These are phyloP conservation scores for Diploscapter pachys DNA, from an alignment of 1,140 invertebrate species.

Conservation along the genomic window DNA sequence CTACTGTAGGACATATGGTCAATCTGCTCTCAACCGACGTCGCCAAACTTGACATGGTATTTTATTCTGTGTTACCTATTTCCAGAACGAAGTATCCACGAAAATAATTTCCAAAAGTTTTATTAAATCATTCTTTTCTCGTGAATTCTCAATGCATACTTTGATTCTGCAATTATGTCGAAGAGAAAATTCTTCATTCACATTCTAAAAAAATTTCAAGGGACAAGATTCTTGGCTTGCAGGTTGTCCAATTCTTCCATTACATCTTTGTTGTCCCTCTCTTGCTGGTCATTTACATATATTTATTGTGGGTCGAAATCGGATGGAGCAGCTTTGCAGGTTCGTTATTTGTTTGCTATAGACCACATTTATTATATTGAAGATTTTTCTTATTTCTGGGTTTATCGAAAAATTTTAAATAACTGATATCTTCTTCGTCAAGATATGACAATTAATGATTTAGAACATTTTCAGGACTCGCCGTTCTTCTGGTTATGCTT, in stretches of 20 bases:
- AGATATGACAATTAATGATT: neutral
- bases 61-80: neutral
- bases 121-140: too few species aligned
- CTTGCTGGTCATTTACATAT: slow-evolving; percentile 26
- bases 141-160: too few species aligned
- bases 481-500: slow-evolving; percentile 80
- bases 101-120: too few species aligned
- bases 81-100: too few species aligned
- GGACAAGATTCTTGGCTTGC: neutral
- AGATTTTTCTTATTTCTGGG: neutral
- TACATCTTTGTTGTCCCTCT: slow-evolving; percentile 40
- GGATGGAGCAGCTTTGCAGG: slow-evolving; percentile 84
- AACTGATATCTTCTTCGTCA: neutral
- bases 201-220: too few species aligned
- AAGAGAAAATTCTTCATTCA: too few species aligned
- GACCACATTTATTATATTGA: too few species aligned
- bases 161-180: too few species aligned
- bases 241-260: slow-evolving; percentile 41
- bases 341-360: neutral
- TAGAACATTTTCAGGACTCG: slow-evolving; percentile 60
- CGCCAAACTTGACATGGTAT: slow-evolving; percentile 35
- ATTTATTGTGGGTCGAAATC: slow-evolving; percentile 77
- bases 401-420: neutral
- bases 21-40: slow-evolving; percentile 39
- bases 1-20: slow-evolving; percentile 34